phyloP scores from a whole-genome alignment of 1,140 invertebrate species.

The Anagrus nilaparvatae region DNA sequence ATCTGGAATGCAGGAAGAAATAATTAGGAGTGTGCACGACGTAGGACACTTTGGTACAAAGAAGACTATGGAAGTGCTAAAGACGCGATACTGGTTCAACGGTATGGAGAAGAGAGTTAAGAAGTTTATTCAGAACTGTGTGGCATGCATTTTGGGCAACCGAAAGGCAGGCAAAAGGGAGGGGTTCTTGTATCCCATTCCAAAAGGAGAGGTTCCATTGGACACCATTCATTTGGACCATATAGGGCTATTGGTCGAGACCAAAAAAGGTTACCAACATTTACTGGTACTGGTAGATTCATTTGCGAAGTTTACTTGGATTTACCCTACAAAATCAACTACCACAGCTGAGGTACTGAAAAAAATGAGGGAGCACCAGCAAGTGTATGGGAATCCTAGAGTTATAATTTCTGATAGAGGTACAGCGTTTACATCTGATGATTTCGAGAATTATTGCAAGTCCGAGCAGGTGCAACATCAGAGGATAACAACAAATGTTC shows the following conservation, averaged over 20 bases:
- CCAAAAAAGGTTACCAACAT: slow-evolving; percentile 34
- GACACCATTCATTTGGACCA: slow-evolving; percentile 22
- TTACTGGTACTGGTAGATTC: slow-evolving; percentile 31
- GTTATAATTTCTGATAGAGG: slow-evolving; percentile 16
- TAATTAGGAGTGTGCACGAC: slow-evolving; percentile 14
- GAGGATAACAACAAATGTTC: slow-evolving; percentile 24
- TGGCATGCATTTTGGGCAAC: slow-evolving; percentile 8
- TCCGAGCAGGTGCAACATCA: slow-evolving; percentile 25
- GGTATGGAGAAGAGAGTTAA: slow-evolving; percentile 12
- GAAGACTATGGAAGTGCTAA: slow-evolving; percentile 10
- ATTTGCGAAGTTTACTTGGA: slow-evolving; percentile 33
- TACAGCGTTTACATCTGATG: slow-evolving; percentile 8
- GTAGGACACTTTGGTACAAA: slow-evolving; percentile 16
- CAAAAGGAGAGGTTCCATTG: slow-evolving; percentile 16
- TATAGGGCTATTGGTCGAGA: slow-evolving; percentile 24
- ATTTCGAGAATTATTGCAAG: slow-evolving; percentile 18
- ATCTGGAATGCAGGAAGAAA: slow-evolving; percentile 15
- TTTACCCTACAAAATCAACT: slow-evolving; percentile 6
- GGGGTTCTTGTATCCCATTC: slow-evolving; percentile 9
- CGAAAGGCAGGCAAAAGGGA: slow-evolving; percentile 12
- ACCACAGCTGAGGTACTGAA: slow-evolving; percentile 3
- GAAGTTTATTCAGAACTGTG: slow-evolving; percentile 9
- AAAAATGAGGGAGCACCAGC: slow-evolving; percentile 2
- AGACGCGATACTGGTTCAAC: slow-evolving; percentile 10
- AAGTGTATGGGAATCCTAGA: slow-evolving; percentile 13